Evolutionary conservation across 1,140 invertebrate species (phyloP).

Genomic region (Pseudachorutes palmiensis): DNA sequence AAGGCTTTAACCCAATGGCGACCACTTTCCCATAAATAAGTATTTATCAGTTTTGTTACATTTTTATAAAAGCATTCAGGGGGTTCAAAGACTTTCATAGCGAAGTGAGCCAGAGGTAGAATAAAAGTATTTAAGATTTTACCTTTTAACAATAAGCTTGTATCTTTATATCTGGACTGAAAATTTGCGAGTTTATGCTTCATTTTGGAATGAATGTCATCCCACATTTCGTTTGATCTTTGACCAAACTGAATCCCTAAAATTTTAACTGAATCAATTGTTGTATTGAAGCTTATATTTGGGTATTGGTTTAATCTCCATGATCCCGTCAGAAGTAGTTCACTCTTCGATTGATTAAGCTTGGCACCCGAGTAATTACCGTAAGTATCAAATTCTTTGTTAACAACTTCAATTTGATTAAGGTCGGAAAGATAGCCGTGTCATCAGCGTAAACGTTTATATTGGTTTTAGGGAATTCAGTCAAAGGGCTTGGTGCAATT

Average conservation of each 20-base stretch:
- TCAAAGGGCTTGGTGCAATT: not conserved
- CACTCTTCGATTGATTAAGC: not conserved
- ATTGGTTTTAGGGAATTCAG: not conserved
- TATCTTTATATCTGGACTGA: not conserved
- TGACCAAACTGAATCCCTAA: slow-evolving; percentile 15
- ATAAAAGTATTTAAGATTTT: slow-evolving; percentile 14
- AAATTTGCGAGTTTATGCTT: not conserved
- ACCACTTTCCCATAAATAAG: slow-evolving; percentile 4
- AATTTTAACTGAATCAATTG: not conserved
- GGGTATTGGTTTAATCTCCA: not conserved
- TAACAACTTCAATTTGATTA: not conserved
- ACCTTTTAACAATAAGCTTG: not conserved
- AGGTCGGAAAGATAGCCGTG: not conserved
- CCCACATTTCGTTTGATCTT: not conserved
- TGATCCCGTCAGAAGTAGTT: not conserved
- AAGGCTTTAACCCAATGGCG: not conserved
- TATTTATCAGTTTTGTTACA: not conserved
- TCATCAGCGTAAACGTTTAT: slow-evolving; percentile 20
- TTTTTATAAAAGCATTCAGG: not conserved
- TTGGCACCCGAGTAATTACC: not conserved
- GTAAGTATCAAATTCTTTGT: not conserved
- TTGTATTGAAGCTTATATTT: not conserved
- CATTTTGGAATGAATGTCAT: not conserved
- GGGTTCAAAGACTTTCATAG: slow-evolving; percentile 1
- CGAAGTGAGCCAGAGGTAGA: slow-evolving; percentile 1